These are phyloP conservation scores for Diplodus sargus DNA, from an alignment of 2,797 vertebrate genomes.

Conservation along the genomic window DNA sequence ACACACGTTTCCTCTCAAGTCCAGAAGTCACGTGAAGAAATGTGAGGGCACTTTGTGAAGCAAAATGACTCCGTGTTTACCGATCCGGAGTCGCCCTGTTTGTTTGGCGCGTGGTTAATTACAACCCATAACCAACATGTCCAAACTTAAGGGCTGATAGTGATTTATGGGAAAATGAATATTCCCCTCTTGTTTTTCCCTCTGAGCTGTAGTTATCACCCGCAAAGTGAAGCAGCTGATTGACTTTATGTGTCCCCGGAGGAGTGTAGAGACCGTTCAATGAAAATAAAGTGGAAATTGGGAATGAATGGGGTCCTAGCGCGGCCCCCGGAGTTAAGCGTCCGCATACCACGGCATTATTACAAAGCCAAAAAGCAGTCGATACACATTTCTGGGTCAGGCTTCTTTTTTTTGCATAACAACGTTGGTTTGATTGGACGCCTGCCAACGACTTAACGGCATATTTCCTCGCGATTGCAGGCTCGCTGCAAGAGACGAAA, in stretches of 20 bases:
- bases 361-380: conserved; percentile 54
- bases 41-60: conserved; percentile 36
- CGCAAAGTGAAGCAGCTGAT: conserved; percentile 43
- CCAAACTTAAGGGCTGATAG: conserved; percentile 18
- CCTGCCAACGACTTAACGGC: conserved; percentile 56
- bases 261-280: conserved; percentile 38
- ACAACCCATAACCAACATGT: conserved; percentile 25
- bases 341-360: conserved; percentile 48
- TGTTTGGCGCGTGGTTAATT: conserved; percentile 47
- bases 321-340: conserved; percentile 43
- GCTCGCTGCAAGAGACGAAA: conserved; percentile 20
- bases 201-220: conserved; percentile 43
- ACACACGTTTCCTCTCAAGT: conserved; percentile 42
- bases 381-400: conserved; percentile 60
- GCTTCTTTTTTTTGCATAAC: conserved; percentile 62
- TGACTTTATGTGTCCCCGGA: conserved; percentile 31
- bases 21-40: conserved; percentile 34
- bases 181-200: conserved; percentile 20
- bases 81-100: conserved; percentile 1
- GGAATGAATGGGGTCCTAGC: conserved; percentile 41
- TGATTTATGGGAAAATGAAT: conserved; percentile 55
- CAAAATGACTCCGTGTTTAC: conserved; percentile 42
- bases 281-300: conserved; percentile 56
- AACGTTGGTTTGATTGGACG: conserved; percentile 46
- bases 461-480: conserved; percentile 50